Base-by-base conservation (phyloP, 2,113 vertebrate species). In the Macrotis lagotis region DNA sequence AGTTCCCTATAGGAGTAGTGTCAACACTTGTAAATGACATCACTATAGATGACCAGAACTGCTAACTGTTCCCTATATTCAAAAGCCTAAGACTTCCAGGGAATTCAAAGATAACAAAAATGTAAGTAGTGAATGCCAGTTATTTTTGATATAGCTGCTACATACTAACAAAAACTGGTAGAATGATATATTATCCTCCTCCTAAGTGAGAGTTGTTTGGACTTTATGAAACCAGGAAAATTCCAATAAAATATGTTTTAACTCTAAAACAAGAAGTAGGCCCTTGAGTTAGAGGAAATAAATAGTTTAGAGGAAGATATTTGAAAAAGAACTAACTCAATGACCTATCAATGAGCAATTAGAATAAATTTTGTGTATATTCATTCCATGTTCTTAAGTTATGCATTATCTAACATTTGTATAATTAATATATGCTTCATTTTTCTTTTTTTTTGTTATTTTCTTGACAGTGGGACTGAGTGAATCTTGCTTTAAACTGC, bases 91-190 rank as follows among this genome's bases (percentile, higher is more conserved):
- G 93, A 50, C 19, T 59, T 91, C 1, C 88, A 94, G 91, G 1
- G 59, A 92, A 51, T 74, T 94, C 83, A 97, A 96, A 51, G 22
- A 90, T 74, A 94, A 83, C 37, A 96, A 88, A 96, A 52, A 9
- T 6, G 50, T 96, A 97, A 96, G 51, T 96, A 83, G 24, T 47
- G 14, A 49, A 26, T 52, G 3, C 55, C 55, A 95, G 51, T 91
- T 93, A 90, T 96, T 96, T 92, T 59, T 95, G 8, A 16, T 89
- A 53, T 0, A 12, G 26, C 3, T 93, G 52, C 2, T 89, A 91
- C 44, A 94, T 14, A 44, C 48, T 89, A 88, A 66, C 26, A 53
- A 94, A 89, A 88, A 22, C 48, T 49, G 0, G 66, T 49, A 53
- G n/a, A 44, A 92, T 52, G 49, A 88, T 16, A 48, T 0, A 37